phyloP scores from a whole-genome alignment of 2,888 invertebrate species.

The Carcina quercana region DNA sequence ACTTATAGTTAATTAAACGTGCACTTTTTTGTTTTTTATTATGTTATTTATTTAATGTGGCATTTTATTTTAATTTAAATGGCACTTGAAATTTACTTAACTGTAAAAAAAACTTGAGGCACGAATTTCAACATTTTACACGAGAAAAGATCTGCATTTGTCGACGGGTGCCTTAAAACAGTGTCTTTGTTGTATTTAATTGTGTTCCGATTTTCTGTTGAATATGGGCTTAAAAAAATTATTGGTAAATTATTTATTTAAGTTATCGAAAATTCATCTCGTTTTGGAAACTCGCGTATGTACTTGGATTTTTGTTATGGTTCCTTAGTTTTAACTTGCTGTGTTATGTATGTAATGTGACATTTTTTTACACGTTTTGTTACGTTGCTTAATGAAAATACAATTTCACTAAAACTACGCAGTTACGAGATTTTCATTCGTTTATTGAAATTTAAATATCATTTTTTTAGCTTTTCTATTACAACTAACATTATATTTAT shows the following conservation, averaged over 20 bases:
- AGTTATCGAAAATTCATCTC: slow-evolving; percentile 30
- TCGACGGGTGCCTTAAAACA: slow-evolving; percentile 16
- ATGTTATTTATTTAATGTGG: slow-evolving; percentile 51
- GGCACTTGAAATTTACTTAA: slow-evolving; percentile 58
- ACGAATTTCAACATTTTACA: too few species aligned
- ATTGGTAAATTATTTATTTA: not conserved
- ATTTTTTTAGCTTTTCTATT: too few species aligned
- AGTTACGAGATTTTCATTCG: too few species aligned
- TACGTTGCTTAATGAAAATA: slow-evolving; percentile 61
- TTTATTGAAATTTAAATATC: too few species aligned
- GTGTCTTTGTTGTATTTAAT: not conserved
- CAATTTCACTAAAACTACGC: too few species aligned
- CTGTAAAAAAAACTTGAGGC: slow-evolving; percentile 10
- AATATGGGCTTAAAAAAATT: not conserved
- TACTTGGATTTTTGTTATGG: slow-evolving; percentile 54
- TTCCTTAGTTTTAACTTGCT: slow-evolving; percentile 48
- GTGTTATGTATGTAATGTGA: slow-evolving; percentile 27
- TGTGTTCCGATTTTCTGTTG: slow-evolving; percentile 1
- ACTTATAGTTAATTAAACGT: slow-evolving; percentile 19
- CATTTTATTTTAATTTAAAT: slow-evolving; percentile 43
- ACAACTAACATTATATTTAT: too few species aligned
- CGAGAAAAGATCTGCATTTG: slow-evolving; percentile 8
- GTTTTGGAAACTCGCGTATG: slow-evolving; percentile 49
- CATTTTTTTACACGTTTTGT: slow-evolving; percentile 31
- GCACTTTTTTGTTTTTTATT: slow-evolving; percentile 19